Evolutionary conservation across 2,113 vertebrate genomes (phyloP).

Genomic region (Ageneiosus marmoratus): DNA sequence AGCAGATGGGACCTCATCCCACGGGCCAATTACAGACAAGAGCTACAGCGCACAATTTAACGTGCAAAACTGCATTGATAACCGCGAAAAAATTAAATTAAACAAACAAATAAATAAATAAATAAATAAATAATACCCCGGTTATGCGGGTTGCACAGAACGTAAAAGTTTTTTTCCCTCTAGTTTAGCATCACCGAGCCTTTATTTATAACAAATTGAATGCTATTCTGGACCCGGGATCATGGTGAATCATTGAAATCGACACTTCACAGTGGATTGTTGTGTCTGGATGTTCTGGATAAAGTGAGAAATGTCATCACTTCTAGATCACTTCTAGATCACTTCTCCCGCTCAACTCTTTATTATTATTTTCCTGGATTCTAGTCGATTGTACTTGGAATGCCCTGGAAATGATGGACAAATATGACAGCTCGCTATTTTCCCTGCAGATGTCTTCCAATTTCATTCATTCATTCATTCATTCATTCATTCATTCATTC

Average conservation of each 20-base stretch:
- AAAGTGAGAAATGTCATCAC: constrained; percentile 44
- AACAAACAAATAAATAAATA: neutral
- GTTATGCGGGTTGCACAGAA: neutral
- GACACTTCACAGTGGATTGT: constrained; percentile 29
- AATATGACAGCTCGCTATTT: constrained; percentile 47
- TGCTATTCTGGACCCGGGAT: neutral
- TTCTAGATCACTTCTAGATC: no score
- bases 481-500: constrained; percentile 1
- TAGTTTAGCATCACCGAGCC: no score
- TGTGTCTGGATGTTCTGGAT: constrained; percentile 46
- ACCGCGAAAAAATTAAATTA: constrained; percentile 7
- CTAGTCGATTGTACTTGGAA: constrained; percentile 36
- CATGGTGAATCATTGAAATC: constrained; percentile 34
- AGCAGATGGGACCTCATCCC: constrained; percentile 91
- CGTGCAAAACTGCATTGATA: constrained; percentile 51
- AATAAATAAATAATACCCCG: neutral
- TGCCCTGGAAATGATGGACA: constrained; percentile 52
- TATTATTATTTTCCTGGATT: neutral
- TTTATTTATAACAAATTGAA: neutral
- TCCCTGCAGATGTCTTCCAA: neutral
- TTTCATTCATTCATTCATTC: neutral
- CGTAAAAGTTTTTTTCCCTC: neutral
- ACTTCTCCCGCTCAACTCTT: no score
- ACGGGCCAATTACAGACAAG: constrained; percentile 60
- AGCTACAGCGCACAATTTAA: constrained; percentile 31